Base-by-base conservation (phyloP, 2,888 invertebrate species). In the Elegia similella region DNA sequence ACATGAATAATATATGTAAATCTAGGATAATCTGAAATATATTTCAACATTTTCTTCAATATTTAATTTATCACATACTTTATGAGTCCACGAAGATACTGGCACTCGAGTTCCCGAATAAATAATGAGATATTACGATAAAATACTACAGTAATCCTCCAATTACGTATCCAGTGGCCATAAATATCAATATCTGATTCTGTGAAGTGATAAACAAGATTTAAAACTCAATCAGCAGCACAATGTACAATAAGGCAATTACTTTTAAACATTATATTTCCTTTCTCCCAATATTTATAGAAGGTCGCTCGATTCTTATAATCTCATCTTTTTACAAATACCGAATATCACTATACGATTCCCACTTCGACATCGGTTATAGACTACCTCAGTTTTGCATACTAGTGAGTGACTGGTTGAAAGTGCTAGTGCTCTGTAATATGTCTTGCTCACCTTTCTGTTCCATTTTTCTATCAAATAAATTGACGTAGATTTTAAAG, bases 151-250 rank as follows among this genome's bases (percentile, higher is more conserved):
- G 32, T 38, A 50, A 50, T 50, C 50, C 34, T 34, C 12, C 30
- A 48, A 34, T 50, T 38, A 34, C 10, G 16, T 34, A 34, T 50
- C 34, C 50, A 12, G 50, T 2, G 16, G 34, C 34, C 50, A 17
- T 50, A 50, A 50, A 50, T 34, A 50, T 12, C 16, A 10, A 50
- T 50, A 34, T 50, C 50, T 34, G 50, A 38, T 34, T 34, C 30
- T 34, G 15, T 5, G 50, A 17, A n/a, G 34, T 34, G 50, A 50
- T 50, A 50, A 50, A 34, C 34, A 50, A 50, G 50, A 50, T 50
- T 50, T 50, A 50, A 50, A 50, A 50, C 50, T 50, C 17, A 50
- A 34, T 50, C 34, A 50, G 50, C 3, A 34, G 16, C 12, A 50
- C 48, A 30, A 47, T 12, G 23, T 34, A 34, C 50, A 32, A 32